Percentiles rank a stretch among this genome's conserved stretches.
Evolutionary conservation across 2,888 invertebrate genomes (phyloP).

Genomic region (Piscicola geometra): DNA sequence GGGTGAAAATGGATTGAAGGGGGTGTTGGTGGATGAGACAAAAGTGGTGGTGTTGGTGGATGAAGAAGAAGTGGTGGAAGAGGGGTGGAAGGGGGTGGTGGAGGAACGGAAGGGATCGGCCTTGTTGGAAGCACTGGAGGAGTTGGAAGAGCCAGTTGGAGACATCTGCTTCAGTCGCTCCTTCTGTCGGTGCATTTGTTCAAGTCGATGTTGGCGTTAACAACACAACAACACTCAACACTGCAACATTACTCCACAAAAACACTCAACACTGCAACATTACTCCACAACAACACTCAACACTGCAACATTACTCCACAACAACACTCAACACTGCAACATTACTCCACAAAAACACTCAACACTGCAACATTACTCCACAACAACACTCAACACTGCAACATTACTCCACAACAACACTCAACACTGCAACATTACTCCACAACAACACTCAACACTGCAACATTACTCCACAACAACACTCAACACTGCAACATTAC

Average conservation of each 20-base stretch:
- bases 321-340: not conserved
- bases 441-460: not conserved
- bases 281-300: not conserved
- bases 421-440: not conserved
- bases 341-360: not conserved
- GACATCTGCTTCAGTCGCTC: conserved; percentile 39
- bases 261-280: not conserved
- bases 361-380: not conserved
- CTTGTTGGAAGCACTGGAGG: conserved; percentile 28
- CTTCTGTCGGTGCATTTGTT: conserved; percentile 20
- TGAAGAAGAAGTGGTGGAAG: not conserved
- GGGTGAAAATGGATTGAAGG: not conserved
- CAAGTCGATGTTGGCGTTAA: not conserved
- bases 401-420: not conserved
- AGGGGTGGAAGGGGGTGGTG: not conserved
- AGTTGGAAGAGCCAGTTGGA: conserved; percentile 29
- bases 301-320: not conserved
- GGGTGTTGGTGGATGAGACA: conserved; percentile 4
- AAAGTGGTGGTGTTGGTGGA: not conserved
- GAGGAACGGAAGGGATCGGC: not conserved
- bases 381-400: not conserved
- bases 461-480: too few relatives aligned
- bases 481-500: too few relatives aligned
- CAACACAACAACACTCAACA: not conserved
- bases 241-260: too few relatives aligned